Base-by-base conservation (phyloP, 2,888 invertebrate species). In the Resseliella maxima region DNA sequence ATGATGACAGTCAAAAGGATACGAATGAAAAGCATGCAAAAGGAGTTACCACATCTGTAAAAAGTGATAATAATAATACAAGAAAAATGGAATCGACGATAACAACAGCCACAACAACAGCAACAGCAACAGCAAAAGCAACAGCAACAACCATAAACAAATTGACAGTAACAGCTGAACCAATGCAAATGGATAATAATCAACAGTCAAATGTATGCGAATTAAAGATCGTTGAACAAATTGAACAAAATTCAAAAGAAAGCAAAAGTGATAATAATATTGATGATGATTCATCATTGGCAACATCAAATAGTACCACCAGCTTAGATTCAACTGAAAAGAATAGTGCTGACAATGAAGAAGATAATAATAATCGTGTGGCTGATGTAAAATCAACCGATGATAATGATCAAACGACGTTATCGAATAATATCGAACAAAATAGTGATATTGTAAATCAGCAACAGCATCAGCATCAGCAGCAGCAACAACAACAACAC, bases 221-320 rank as follows among this genome's bases (percentile, higher is more conserved):
- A 41, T 24, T 41, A 24, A 85, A 85, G n/a, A 83, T 83, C 12
- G 41, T 87, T 90, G 91, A 15, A 91, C 91, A 24, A 91, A 91
- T 83, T 90, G 91, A 45, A 90, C 91, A 83, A 90, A 90, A 0
- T 90, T 91, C 89, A 89, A 86, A 72, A 85, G 90, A 90, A 86
- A 89, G 89, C 87, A 89, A 89, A 6, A 89, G 90, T 8, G 88
- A 89, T 5, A 89, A 90, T 10, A n/a, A n/a, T n/a, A n/a, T n/a
- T n/a, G 88, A 89, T 3, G 41, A 89, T 83, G 90, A 90, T 86
- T 88, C 90, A 86, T 89, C 89, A 54, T 89, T 90, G 83, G 90
- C 90, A 87, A 90, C 90, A 46, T 90, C 89, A 12, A 90, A 90
- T 1, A 90, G 90, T 87, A 90, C 90, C 88, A 38, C 41, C 46